These are phyloP conservation scores for Dryoscopus gambensis DNA, from an alignment of 2,113 vertebrate genomes.

Conservation along the genomic window DNA sequence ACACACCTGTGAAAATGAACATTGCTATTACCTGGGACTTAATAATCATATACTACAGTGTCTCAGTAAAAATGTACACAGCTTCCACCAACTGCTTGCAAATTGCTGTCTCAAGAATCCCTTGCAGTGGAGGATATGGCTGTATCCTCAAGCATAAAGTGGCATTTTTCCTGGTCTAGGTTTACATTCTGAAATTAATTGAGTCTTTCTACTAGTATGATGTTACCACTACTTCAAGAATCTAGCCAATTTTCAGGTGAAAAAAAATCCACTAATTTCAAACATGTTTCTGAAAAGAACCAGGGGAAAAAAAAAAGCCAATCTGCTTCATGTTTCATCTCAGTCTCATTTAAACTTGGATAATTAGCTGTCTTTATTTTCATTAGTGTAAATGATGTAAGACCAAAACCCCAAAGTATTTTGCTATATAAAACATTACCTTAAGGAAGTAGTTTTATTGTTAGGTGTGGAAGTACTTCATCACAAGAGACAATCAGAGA, in stretches of 20 bases:
- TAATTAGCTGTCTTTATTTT: background rate
- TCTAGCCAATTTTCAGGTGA: background rate
- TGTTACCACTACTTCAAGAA: background rate
- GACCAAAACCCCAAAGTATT: background rate
- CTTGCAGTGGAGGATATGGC: background rate
- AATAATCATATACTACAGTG: background rate
- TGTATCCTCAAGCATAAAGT: background rate
- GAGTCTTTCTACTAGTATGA: background rate
- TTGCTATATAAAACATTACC: background rate
- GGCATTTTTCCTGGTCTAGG: background rate
- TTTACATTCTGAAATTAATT: background rate
- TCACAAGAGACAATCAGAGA: background rate
- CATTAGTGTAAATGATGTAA: background rate
- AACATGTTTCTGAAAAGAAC: background rate
- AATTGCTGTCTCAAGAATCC: background rate
- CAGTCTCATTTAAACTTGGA: background rate
- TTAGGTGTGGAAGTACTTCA: background rate
- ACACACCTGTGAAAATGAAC: background rate
- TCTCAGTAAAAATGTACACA: background rate
- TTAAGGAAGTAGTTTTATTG: background rate
- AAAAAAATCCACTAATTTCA: background rate
- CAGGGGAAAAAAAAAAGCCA: background rate
- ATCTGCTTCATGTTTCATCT: background rate
- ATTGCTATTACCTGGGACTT: background rate
- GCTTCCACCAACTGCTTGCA: background rate